Base-by-base conservation (phyloP, 2,888 invertebrate genomes). In the Electrophaes corylata region DNA sequence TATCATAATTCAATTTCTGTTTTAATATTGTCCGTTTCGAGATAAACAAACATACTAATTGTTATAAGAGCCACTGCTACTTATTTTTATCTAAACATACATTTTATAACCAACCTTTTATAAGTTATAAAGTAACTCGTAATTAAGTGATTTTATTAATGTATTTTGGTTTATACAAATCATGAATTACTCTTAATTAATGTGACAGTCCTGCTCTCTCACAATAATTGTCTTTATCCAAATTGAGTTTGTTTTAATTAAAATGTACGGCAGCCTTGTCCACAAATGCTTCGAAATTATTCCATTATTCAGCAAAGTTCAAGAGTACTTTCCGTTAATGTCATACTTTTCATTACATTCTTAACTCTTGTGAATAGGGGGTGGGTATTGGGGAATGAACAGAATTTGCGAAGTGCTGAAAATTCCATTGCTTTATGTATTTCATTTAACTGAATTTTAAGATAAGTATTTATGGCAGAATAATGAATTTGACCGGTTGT, bases 351-450 rank as follows among this genome's bases (percentile, higher is more conserved):
- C 8, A 5, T 37, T 37, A 18, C 37, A 37, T 16, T 37, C 37
- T 16, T 37, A 51, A 11, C 35, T 26, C 41, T 48, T 53, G 39
- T 49, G 48, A 58, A 53, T 31, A 58, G 12, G 31, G 51, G 19
- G 4, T 8, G 23, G 31, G 18, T 29, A 44, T 8, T 4, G 33
- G 35, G 47, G 33, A 47, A 49, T 53, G 59, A 61, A 62, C 62
- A 60, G 53, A 62, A 63, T 57, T 61, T 59, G 57, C 50, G 60
- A 48, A 65, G 67, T 71, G 57, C 67, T 70, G 65, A 65, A 66
- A 75, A 74, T 68, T 69, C 67, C 70, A 66, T 60, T 60, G 66
- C 67, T 75, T 66, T 59, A 51, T 71, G 65, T 70, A 64, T 73
- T 76, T 66, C 70, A 70, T 67, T 71, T 67, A 63, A 60, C n/a